Evolutionary conservation across 2,113 vertebrate species (phyloP).

Genomic region (Piaya cayana): DNA sequence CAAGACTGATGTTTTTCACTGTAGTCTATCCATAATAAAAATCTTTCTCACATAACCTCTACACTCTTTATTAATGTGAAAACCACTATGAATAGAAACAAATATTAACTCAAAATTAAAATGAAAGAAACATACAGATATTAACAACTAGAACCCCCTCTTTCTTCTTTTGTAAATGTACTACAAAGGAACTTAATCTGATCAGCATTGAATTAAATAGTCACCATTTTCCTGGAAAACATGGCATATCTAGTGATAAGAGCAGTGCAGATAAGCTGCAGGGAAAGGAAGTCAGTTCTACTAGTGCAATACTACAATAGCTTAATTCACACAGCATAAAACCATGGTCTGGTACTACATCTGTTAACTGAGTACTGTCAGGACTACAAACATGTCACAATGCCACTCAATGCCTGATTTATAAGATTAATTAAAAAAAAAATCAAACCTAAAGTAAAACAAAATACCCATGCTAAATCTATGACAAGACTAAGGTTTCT

Average conservation of each 20-base stretch:
- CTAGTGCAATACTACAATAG: not conserved
- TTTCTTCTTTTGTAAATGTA: slow-evolving; percentile 18
- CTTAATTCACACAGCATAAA: not conserved
- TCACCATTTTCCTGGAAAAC: not conserved
- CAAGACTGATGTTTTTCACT: not conserved
- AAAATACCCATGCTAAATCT: not conserved
- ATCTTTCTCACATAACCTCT: not conserved
- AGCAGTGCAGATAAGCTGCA: not conserved
- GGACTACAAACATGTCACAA: not conserved
- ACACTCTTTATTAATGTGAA: not conserved
- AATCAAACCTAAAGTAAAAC: not conserved
- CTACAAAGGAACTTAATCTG: slow-evolving; percentile 42
- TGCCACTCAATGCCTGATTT: not conserved
- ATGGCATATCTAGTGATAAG: not conserved
- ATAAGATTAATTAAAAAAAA: not conserved
- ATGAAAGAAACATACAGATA: slow-evolving; percentile 7
- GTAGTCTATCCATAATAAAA: not conserved
- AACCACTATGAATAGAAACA: not conserved
- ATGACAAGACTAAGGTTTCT: not conserved
- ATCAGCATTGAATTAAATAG: slow-evolving; percentile 11
- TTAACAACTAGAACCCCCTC: not conserved
- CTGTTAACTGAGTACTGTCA: not conserved
- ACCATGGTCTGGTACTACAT: not conserved
- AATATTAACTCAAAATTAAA: slow-evolving; percentile 28
- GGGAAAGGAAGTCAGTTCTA: not conserved